A percentile compares a stretch with the other conserved stretches of the same genome.
Conservation (phyloP, 2,113 vertebrate species). For the Malaclemys terrapin region DNA sequence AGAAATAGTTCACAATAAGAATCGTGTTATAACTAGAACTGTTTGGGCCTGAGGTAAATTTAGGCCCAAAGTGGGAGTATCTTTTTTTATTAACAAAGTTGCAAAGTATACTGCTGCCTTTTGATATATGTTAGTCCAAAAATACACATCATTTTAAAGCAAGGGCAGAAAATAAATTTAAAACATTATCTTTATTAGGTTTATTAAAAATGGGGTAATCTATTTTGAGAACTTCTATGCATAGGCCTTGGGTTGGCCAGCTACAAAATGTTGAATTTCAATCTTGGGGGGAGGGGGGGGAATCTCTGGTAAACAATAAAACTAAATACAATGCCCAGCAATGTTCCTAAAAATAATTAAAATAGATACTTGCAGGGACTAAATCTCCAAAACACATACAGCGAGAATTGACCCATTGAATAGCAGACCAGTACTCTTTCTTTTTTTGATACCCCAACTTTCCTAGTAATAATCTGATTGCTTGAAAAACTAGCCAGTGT, state of each 20-base stretch:
- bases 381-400: not conserved
- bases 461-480: not conserved
- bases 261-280: not conserved
- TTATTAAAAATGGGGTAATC: not conserved
- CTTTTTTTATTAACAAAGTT: not conserved
- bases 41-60: not conserved
- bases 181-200: not conserved
- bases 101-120: not conserved
- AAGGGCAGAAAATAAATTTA: conserved; percentile 13
- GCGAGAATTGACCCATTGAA: not conserved
- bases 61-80: not conserved
- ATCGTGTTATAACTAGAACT: not conserved
- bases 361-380: not conserved
- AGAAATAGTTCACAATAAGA: not conserved
- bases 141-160: not conserved
- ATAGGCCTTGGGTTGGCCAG: not conserved
- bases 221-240: not conserved
- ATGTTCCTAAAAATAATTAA: not conserved
- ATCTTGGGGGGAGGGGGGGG: not conserved
- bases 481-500: not conserved
- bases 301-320: not conserved
- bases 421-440: not conserved
- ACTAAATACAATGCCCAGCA: not conserved
- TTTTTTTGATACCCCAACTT: not conserved
- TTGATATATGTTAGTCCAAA: fast-evolving